Evolutionary conservation across 2,113 vertebrate genomes (phyloP), one percentile per base, ranked within the genome.

Genomic region (Sigmodon hispidus): DNA sequence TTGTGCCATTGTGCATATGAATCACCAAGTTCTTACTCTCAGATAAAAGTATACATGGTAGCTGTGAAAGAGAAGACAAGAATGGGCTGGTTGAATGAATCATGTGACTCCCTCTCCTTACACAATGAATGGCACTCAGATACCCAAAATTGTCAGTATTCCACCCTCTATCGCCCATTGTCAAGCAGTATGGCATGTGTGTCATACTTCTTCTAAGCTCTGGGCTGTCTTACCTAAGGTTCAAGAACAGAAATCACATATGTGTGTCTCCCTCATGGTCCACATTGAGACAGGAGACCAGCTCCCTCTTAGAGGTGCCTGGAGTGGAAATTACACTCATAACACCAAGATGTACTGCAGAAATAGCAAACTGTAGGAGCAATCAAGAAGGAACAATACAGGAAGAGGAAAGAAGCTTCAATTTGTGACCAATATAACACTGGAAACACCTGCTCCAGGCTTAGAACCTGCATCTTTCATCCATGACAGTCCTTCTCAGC

Each of bases 401-500:
- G 10, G 84, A 76, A 2, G 4, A 17, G 45, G 26, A 73, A 70
- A 61, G 43, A 73, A 83, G 61, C 57, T 92, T 67, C 10, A 88
- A 69, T 88, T 9, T 95, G 45, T 77, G 59, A 29, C 36, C 83
- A 89, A n/a, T 40, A 79, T n/a, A 36, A 84, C 80, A 34, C 88
- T 24, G 87, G 34, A 69, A 94, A 93, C 88, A 22, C 36, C 86
- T 76, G 29, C 7, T 89, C 83, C 11, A 21, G 40, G 52, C 40
- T 10, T 59, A 36, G 91, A 84, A 87, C 52, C 36, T 26, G 1
- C 36, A 36, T 43, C 61, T 96, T 70, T 80, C 89, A 59, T 29
- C 40, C 52, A 26, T 70, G 61, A 43, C 36, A 70, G 69, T 92
- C 95, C 89, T 81, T 57, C 73, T 0, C 29, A 96, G 94, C 92